Base-by-base conservation (phyloP, 2,888 invertebrate species). In the Drosophila cracens region DNA sequence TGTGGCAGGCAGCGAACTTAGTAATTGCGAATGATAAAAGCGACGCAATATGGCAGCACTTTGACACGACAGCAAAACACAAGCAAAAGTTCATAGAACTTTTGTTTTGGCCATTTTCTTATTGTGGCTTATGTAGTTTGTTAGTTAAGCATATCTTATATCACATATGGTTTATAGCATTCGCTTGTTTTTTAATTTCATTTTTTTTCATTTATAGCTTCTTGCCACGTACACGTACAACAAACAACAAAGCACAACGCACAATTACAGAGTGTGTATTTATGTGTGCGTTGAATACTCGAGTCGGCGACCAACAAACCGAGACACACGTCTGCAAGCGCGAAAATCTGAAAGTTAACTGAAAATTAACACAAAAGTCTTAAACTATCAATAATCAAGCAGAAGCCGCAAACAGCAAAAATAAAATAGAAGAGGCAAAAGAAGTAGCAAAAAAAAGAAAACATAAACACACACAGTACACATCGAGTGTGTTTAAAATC, bases 271-370 rank as follows among this genome's bases (percentile, higher is more conserved):
- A 46, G 21, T 34, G 36, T 66, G 13, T 38, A 25, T 21, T 52
- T 54, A 21, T 40, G 49, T 65, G 40, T 52, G 46, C 4, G 53
- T 54, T 59, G 7, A 54, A 76, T 46, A 63, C 38, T 60, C 34
- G 25, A 25, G 16, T 43, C 48, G 46, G 60, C 49, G 72, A 53
- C 53, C 69, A 74, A 64, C 74, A 70, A 73, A 72, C 46, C 73
- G 74, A 73, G 70, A 76, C 81, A 79, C 89, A 90, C 92, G 92
- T 92, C 92, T 91, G 89, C 72, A 74, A 91, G 83, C 91, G 91
- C 91, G 91, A 90, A 92, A 91, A 92, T 92, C 92, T 81, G 90
- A 92, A 92, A 92, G 92, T 92, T 92, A 91, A 92, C 92, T 92
- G 89, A 92, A 89, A 85, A 85, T 87, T 83, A 83, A 88, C 81